These are phyloP conservation scores for Onychostoma macrolepis DNA, from an alignment of 2,113 vertebrate genomes.

Conservation along the genomic window DNA sequence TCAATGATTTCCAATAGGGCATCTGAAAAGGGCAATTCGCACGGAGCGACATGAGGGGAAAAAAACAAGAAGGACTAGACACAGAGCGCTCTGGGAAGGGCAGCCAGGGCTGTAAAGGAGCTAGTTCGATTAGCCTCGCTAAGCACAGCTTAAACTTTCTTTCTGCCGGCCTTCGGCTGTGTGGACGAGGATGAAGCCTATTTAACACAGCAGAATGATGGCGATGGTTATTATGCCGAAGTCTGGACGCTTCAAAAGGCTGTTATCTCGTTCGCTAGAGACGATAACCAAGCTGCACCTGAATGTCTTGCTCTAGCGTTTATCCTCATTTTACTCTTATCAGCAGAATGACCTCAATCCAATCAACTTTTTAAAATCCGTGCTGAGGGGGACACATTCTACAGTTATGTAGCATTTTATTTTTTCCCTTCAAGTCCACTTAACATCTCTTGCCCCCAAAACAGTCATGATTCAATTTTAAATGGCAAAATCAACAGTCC, in stretches of 20 bases:
- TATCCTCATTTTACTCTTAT: conserved; percentile 11
- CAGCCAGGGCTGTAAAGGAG: not conserved
- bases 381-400: conserved; percentile 2
- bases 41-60: not conserved
- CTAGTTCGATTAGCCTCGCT: conserved; percentile 21
- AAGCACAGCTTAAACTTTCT: conserved; percentile 14
- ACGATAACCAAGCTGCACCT: conserved; percentile 25
- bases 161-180: conserved; percentile 30
- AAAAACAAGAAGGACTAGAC: conserved; percentile 3
- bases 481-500: not conserved
- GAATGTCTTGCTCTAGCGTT: conserved; percentile 8
- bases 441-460: not conserved
- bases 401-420: not conserved
- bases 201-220: conserved; percentile 32
- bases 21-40: conserved; percentile 20
- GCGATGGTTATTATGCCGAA: conserved; percentile 16
- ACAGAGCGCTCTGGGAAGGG: not conserved
- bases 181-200: conserved; percentile 28
- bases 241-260: conserved; percentile 6
- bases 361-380: not conserved
- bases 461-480: not conserved
- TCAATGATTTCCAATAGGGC: conserved; percentile 56
- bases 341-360: conserved; percentile 34
- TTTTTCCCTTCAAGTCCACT: not conserved
- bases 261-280: conserved; percentile 3